Base-by-base conservation (phyloP, 2,888 invertebrate genomes). In the Automeris io region DNA sequence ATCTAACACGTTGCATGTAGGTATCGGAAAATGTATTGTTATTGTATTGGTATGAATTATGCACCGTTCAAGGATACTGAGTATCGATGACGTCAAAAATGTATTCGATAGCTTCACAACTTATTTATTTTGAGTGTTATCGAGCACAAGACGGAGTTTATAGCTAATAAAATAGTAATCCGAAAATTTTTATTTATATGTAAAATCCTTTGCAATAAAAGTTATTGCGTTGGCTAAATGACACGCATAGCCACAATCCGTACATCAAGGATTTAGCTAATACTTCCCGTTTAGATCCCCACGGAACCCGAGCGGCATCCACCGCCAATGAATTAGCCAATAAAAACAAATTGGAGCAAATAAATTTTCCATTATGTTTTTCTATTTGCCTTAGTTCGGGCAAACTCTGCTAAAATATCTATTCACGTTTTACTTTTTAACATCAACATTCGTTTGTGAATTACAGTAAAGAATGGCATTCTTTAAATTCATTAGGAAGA, bases 321-420 rank as follows among this genome's bases (percentile, higher is more conserved):
- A 65, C 68, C 65, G 69, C 68, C 80, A 74, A 80, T 76, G 79
- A 81, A 83, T 83, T 81, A 81, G 76, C 76, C 75, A 76, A 83
- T 83, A 83, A 82, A 83, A 78, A 69, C 74, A 80, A 81, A 83
- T 83, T 81, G 82, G 72, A 75, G 66, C 67, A 73, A 80, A 81
- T 83, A 83, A 82, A 82, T 80, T 73, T 67, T 48, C 67, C 72
- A 75, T 76, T 74, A 74, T 70, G 70, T 73, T 75, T 79, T 77
- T 75, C 68, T 69, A 64, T 74, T 73, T 62, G 46, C 57, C 49
- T 58, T 59, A 59, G 50, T 57, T 60, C 48, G 44, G 54, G n/a
- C n/a, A n/a, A 48, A 53, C 45, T 41, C 52, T 32, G 42, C 44
- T 50, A 49, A 55, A 55, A 47, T 49, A 53, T 55, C 49, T 47